Conservation (phyloP, 2,888 invertebrate species). For the Chrysomela aeneicollis region DNA sequence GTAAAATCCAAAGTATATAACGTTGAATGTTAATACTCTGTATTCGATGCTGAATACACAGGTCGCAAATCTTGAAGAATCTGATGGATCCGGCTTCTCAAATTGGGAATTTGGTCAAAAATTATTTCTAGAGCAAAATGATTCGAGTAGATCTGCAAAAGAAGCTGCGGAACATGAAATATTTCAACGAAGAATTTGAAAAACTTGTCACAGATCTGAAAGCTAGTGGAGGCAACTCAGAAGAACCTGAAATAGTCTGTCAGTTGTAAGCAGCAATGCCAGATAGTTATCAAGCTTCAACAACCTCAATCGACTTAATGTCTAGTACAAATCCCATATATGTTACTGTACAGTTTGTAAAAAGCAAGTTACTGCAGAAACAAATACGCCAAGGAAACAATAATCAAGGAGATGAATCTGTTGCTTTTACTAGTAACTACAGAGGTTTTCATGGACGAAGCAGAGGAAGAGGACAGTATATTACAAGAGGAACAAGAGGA, state of each 20-base stretch:
- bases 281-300: conserved; percentile 21
- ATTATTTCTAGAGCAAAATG: conserved; percentile 18
- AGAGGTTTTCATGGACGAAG: conserved; percentile 4
- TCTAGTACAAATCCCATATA: conserved; percentile 3
- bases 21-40: too few species aligned
- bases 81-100: conserved; percentile 22
- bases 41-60: not conserved
- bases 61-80: not conserved
- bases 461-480: not conserved
- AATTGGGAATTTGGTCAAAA: conserved; percentile 25
- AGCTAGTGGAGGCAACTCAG: conserved; percentile 22
- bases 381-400: not conserved
- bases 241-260: conserved; percentile 23
- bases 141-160: conserved; percentile 22
- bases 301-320: conserved; percentile 25
- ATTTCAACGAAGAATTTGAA: conserved; percentile 29
- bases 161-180: conserved; percentile 23
- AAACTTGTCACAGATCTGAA: conserved; percentile 27
- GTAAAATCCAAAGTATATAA: too few species aligned
- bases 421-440: conserved; percentile 4
- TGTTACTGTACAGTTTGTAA: conserved; percentile 7
- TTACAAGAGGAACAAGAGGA: conserved; percentile 1
- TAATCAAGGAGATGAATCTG: not conserved
- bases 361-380: not conserved
- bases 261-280: conserved; percentile 29